Conservation (phyloP, 2,113 vertebrate genomes). For the Brienomyrus brachyistius region DNA sequence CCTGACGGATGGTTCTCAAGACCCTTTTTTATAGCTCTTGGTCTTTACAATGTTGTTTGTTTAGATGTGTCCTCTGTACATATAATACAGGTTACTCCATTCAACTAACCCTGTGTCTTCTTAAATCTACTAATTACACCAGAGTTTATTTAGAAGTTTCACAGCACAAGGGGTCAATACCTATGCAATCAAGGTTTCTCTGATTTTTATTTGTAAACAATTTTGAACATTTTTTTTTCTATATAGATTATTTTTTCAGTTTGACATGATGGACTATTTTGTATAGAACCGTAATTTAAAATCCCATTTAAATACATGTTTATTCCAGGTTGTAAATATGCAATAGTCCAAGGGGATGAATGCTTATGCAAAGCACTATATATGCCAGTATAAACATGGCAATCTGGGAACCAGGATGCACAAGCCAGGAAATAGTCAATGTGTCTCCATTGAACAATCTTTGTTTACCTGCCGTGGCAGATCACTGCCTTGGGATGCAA, state of each 20-base stretch:
- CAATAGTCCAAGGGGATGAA: neutral
- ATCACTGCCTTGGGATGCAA: neutral
- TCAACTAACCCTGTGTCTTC: neutral
- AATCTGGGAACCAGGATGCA: neutral
- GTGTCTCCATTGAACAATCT: neutral
- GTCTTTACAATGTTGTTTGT: neutral
- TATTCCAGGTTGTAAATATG: neutral
- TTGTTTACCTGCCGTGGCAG: neutral
- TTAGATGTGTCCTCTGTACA: neutral
- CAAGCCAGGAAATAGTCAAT: neutral
- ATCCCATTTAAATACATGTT: neutral
- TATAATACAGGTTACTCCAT: neutral
- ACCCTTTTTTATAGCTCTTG: neutral
- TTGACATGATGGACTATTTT: neutral
- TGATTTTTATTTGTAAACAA: neutral
- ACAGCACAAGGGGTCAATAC: no score
- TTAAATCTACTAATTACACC: neutral
- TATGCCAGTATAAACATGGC: neutral
- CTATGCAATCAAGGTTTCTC: neutral
- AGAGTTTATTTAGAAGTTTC: neutral
- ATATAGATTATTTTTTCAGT: neutral
- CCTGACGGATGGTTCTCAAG: neutral
- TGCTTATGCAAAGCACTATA: neutral
- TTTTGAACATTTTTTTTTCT: neutral
- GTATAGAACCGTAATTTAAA: neutral